These are phyloP conservation scores for Hipparchia semele DNA, from an alignment of 2,888 invertebrate species.

Conservation along the genomic window DNA sequence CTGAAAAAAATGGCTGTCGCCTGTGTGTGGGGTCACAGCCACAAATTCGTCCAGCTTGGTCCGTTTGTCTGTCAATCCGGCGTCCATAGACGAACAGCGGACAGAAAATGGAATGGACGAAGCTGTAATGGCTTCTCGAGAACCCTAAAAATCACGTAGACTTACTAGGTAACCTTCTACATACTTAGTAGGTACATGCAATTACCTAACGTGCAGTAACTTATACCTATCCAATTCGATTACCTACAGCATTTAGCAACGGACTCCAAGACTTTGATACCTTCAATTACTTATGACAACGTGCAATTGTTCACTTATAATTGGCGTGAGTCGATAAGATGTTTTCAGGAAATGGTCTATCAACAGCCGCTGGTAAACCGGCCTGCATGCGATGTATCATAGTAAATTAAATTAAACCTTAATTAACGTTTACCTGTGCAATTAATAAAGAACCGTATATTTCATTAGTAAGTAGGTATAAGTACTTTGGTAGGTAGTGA, in stretches of 20 bases:
- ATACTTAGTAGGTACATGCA: constrained; percentile 36
- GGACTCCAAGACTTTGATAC: constrained; percentile 55
- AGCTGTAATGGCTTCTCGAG: no score
- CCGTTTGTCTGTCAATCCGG: no score
- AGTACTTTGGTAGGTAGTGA: no score
- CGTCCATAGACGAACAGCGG: no score
- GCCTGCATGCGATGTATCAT: constrained; percentile 19
- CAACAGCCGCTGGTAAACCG: constrained; percentile 1
- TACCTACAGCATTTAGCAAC: constrained; percentile 42
- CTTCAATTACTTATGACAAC: constrained; percentile 68
- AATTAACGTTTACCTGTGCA: constrained; percentile 13
- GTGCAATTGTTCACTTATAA: constrained; percentile 64
- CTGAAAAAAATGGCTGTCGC: no score
- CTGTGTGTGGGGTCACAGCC: no score
- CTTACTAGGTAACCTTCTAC: neutral
- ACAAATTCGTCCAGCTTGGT: no score
- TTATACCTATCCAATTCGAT: constrained; percentile 39
- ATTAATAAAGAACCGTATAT: constrained; percentile 6
- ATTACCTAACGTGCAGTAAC: neutral
- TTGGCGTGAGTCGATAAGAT: constrained; percentile 22
- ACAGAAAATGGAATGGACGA: no score
- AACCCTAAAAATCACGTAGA: constrained; percentile 42
- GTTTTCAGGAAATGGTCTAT: constrained; percentile 26
- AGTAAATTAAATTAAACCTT: constrained; percentile 20
- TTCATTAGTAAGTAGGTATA: neutral